These are phyloP conservation scores for Diceros bicornis DNA, from an alignment of 2,797 vertebrate genomes.

Conservation along the genomic window DNA sequence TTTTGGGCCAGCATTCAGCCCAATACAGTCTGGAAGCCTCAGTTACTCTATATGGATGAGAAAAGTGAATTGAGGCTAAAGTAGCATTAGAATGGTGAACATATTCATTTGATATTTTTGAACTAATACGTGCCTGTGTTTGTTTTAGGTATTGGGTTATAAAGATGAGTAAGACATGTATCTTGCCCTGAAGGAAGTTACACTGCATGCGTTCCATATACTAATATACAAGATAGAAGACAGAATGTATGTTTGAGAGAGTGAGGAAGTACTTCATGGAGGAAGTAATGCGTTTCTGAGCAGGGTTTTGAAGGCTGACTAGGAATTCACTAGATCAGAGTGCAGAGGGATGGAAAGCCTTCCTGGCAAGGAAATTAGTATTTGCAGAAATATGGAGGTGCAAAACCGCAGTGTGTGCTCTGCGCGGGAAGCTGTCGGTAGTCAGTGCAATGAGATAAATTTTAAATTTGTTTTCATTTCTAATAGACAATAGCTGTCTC, in stretches of 20 bases:
- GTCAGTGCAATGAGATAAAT: neutral
- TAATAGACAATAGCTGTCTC: neutral
- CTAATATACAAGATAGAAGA: neutral
- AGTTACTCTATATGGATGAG: neutral
- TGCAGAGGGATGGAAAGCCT: neutral
- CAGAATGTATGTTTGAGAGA: neutral
- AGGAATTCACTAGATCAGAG: neutral
- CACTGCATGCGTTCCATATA: neutral
- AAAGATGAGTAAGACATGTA: slow-evolving; percentile 27
- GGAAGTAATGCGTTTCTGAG: neutral
- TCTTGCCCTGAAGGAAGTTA: slow-evolving; percentile 31
- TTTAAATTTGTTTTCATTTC: neutral
- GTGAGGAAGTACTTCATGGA: neutral
- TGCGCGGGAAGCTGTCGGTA: neutral
- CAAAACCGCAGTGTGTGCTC: neutral
- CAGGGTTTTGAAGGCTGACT: slow-evolving; percentile 11
- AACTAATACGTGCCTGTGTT: neutral
- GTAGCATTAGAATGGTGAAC: neutral
- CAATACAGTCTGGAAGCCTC: neutral
- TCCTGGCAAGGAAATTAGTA: neutral
- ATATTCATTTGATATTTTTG: slow-evolving; percentile 37
- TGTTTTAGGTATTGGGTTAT: neutral
- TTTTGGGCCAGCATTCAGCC: neutral
- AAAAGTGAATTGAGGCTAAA: slow-evolving; percentile 26
- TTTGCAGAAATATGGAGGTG: neutral